Conservation (phyloP, 1,140 invertebrate species). For the Hirudo medicinalis region DNA sequence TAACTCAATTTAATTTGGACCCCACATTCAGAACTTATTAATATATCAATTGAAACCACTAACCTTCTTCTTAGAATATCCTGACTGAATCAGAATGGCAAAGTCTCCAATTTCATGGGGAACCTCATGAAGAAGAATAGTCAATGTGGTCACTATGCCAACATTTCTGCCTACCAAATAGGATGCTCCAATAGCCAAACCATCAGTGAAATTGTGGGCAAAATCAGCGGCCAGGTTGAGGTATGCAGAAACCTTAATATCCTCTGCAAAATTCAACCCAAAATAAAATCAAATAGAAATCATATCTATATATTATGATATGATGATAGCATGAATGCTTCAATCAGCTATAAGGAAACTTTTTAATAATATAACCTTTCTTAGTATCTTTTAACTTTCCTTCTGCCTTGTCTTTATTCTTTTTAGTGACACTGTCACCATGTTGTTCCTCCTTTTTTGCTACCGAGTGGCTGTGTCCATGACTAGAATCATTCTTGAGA, state of each 20-base stretch:
- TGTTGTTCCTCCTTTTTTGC: slow-evolving; percentile 31
- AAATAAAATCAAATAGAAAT: not conserved
- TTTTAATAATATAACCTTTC: slow-evolving; percentile 25
- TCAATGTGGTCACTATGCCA: slow-evolving; percentile 70
- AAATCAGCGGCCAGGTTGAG: slow-evolving; percentile 87
- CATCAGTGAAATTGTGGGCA: slow-evolving; percentile 92
- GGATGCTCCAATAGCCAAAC: slow-evolving; percentile 88
- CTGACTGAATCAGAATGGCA: slow-evolving; percentile 86
- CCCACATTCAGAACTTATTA: too few relatives aligned
- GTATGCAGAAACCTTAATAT: slow-evolving; percentile 82
- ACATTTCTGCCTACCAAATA: slow-evolving; percentile 64
- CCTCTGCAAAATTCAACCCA: slow-evolving; percentile 31
- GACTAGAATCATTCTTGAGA: slow-evolving; percentile 61
- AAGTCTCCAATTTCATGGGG: slow-evolving; percentile 98
- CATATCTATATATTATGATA: not conserved
- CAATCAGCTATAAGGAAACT: too few relatives aligned
- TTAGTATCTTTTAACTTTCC: slow-evolving; percentile 17
- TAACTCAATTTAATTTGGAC: too few relatives aligned
- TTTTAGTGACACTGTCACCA: slow-evolving; percentile 36
- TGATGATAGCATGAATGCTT: too few relatives aligned
- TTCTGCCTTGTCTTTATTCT: slow-evolving; percentile 13
- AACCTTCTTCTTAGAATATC: slow-evolving; percentile 70
- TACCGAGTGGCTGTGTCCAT: slow-evolving; percentile 44
- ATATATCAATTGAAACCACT: not conserved
- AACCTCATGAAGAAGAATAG: slow-evolving; percentile 87